Evolutionary conservation across 2,797 vertebrate species (phyloP), one percentile per base, ranked within the genome.

Genomic region (Dryobates pubescens): DNA sequence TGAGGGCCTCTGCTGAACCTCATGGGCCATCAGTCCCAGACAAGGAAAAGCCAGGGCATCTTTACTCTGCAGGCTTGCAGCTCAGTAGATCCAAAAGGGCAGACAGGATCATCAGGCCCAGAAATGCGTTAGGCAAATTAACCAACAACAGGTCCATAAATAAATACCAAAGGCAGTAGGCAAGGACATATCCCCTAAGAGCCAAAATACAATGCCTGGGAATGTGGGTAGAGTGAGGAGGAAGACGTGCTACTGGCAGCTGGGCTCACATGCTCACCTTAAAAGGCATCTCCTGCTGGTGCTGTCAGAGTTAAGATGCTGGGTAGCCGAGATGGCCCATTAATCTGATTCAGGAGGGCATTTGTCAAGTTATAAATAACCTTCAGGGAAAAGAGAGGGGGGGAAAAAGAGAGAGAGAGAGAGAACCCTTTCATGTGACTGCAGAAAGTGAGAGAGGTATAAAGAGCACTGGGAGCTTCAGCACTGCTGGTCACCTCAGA

Each of bases 11-110:
- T 71, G 41, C 18, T 34, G 34, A 75, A 49, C 30, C 41, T 68
- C 63, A 9, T 0, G 1, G 32, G 23, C n/a, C 41, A 9, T 23
- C 49, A 30, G 56, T 64, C 56, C 27, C 47, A 45, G 77, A 18
- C 17, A 57, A 23, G 29, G 24, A 63, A 47, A 65, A 80, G 16
- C 13, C 26, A 32, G 6, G 10, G 27, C 26, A 29, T 38, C n/a
- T 53, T 47, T 12, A 57, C 10, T 26, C 26, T 0, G 3, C 10
- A 26, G 53, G 41, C 32, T 16, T 57, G 9, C 47, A 56, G 34
- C 43, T 45, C 73, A 1, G 59, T 45, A 61, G 41, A 24, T 27
- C 1, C 1, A 0, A 8, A 27, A 8, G 30, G 17, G 9, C 17
- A 57, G 63, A 61, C 16, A 32, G 61, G 18, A 32, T 38, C 57